Evolutionary conservation across 1,140 invertebrate species (phyloP).

Genomic region (Magallana ariakensis): DNA sequence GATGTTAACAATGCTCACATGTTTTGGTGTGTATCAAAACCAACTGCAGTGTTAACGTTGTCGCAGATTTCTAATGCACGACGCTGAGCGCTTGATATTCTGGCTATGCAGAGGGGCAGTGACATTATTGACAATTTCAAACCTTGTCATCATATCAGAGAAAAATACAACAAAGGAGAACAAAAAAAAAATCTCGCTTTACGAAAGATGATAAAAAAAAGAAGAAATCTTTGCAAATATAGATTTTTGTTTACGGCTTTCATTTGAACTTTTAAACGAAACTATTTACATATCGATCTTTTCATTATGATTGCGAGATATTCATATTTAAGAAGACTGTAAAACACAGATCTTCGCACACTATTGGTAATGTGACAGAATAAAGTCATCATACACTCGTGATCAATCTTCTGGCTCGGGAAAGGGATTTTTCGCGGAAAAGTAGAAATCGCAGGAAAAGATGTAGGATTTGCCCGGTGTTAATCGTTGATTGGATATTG

Average conservation of each 20-base stretch:
- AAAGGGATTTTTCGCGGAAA: not conserved
- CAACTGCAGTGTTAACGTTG: too few species aligned
- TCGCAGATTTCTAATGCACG: too few species aligned
- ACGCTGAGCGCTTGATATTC: too few species aligned
- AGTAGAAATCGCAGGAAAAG: not conserved
- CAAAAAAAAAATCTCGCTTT: not conserved
- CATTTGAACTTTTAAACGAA: not conserved
- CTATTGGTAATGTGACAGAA: not conserved
- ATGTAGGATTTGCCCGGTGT: conserved; percentile 10
- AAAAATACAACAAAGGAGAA: not conserved
- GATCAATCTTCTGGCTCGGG: conserved; percentile 4
- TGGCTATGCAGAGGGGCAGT: too few species aligned
- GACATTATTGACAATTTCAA: not conserved
- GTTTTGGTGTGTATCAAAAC: too few species aligned
- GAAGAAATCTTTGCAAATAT: not conserved
- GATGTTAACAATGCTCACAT: too few species aligned
- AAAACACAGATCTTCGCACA: not conserved
- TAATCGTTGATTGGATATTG: conserved; percentile 33
- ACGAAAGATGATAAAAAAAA: not conserved
- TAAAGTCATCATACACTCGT: not conserved
- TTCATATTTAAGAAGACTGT: not conserved
- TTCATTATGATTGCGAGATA: conserved; percentile 7
- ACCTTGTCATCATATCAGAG: not conserved
- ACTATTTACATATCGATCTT: conserved; percentile 25
- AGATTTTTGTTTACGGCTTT: not conserved